Base-by-base conservation (phyloP, 2,797 vertebrate species). In the Corythornis leucogaster region DNA sequence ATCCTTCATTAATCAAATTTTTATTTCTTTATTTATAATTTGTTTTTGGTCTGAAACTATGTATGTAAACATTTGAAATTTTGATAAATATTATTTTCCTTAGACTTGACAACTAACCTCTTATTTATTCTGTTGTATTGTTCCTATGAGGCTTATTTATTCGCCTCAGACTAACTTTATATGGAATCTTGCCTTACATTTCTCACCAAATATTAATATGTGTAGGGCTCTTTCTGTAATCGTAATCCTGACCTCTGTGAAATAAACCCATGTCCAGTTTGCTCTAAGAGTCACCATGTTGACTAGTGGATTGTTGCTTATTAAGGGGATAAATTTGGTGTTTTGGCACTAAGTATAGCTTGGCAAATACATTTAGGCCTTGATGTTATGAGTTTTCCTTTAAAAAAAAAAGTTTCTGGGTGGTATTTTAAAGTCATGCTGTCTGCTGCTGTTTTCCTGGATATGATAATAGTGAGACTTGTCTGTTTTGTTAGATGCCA, bases 371-470 rank as follows among this genome's bases (percentile, higher is more conserved):
- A 57, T 84, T 61, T 74, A 59, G 57, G n/a, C 64, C 87, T 82
- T 75, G 78, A 80, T 91, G 90, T 63, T 90, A 11, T 50, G 84
- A 93, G 77, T 71, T 83, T 28, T 80, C 66, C 55, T 95, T 93
- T 94, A 75, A 91, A 94, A 91, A 84, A 28, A 77, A 69, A 48
- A 80, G 77, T 69, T 90, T 85, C 84, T 91, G 87, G 78, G 91
- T 88, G 74, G 67, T 80, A 92, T 88, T 94, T 91, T 87, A 24
- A 86, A 92, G 59, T 68, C 74, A 43, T 4, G 5, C 45, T 78
- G 42, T 51, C 46, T 89, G 73, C 68, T 87, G 78, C 79, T 90
- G 90, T 85, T 90, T 94, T 94, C 71, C 79, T 82, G 93, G 76
- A 62, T 81, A 71, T 90, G 90, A 90, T 92, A 93, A 87, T 31